Conservation (phyloP, 2,888 invertebrate species). For the Dioctria rufipes region DNA sequence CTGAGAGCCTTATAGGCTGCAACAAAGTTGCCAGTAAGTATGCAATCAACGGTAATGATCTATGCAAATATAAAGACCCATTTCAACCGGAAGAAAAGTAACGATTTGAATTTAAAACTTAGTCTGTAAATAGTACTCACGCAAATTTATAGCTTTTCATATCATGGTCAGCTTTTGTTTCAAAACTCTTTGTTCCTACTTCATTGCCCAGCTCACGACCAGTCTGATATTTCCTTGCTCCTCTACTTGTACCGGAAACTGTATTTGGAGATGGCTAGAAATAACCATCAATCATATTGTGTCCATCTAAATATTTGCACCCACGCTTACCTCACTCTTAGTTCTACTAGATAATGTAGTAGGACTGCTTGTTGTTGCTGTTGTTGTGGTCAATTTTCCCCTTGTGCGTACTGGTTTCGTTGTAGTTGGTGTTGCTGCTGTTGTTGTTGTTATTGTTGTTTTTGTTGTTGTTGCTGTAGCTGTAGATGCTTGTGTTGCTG, state of each 20-base stretch:
- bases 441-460: neutral
- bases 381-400: neutral
- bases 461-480: slow-evolving; percentile 5
- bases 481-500: neutral
- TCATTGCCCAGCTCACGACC: slow-evolving; percentile 19
- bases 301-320: neutral
- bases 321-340: neutral
- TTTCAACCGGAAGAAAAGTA: no score
- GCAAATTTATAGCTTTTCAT: slow-evolving; percentile 31
- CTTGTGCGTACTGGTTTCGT: slow-evolving; percentile 4
- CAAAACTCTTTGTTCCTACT: neutral
- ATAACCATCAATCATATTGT: neutral
- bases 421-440: slow-evolving; percentile 6
- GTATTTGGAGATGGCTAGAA: slow-evolving; percentile 1
- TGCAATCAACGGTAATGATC: no score
- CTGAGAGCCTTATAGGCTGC: no score
- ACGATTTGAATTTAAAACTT: no score
- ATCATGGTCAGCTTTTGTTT: neutral
- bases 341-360: neutral
- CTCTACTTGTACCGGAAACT: neutral
- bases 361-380: neutral
- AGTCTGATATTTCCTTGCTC: slow-evolving; percentile 16
- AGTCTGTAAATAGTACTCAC: slow-evolving; percentile 3
- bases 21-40: no score
- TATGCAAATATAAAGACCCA: no score